Percentiles rank a stretch among this genome's conserved stretches.
phyloP scores from a whole-genome alignment of 2,888 invertebrate genomes.

The Bembecia ichneumoniformis region DNA sequence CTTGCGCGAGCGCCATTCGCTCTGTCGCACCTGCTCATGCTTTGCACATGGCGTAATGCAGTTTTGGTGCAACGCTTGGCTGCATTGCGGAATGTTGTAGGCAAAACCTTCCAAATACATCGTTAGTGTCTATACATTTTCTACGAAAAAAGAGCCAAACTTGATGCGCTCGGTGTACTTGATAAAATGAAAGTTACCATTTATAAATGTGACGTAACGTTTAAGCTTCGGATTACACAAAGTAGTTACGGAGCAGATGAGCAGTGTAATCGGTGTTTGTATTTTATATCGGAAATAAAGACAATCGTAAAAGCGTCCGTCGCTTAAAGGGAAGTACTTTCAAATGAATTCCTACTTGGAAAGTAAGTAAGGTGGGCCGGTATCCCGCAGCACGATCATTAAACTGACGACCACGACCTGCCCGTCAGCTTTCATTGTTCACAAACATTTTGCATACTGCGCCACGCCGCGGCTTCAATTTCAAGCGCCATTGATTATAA shows the following conservation, averaged over 20 bases:
- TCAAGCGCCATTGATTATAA: conserved; percentile 7
- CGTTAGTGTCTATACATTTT: conserved; percentile 1
- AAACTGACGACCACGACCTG: conserved; percentile 43
- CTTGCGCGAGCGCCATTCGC: conserved; percentile 37
- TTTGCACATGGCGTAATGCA: conserved; percentile 58
- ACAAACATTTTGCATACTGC: conserved; percentile 40
- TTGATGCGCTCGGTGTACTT: no score
- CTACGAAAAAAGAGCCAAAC: no score
- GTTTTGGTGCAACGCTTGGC: conserved; percentile 45
- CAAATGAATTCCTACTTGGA: conserved; percentile 45
- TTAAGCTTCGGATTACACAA: not conserved
- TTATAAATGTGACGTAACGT: not conserved
- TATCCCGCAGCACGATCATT: conserved; percentile 32
- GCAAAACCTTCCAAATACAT: conserved; percentile 22
- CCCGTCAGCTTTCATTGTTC: conserved; percentile 55
- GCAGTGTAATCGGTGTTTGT: not conserved
- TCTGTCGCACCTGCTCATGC: conserved; percentile 53
- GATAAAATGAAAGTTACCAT: not conserved
- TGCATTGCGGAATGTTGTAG: conserved; percentile 25
- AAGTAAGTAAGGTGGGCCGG: conserved; percentile 47
- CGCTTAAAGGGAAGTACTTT: conserved; percentile 27
- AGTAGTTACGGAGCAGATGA: not conserved
- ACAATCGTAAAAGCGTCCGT: conserved; percentile 6
- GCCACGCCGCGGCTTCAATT: conserved; percentile 30
- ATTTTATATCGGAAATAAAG: conserved; percentile 8